Evolutionary conservation across 1,140 invertebrate genomes (phyloP).

Genomic region (Conopomorpha cramerella): DNA sequence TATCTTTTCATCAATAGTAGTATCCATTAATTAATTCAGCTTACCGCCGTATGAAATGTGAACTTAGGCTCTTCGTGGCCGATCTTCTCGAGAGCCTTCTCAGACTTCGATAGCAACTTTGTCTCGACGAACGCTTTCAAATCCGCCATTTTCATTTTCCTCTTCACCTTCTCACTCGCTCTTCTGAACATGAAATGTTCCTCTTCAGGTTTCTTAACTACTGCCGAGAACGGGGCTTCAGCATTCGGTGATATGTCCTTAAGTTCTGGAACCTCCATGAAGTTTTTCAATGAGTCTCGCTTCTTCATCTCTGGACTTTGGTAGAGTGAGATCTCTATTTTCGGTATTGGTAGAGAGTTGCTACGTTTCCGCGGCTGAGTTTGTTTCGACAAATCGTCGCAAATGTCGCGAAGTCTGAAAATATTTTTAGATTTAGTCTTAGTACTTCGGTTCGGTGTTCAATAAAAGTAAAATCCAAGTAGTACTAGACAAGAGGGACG

Average conservation of each 20-base stretch:
- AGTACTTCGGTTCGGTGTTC: too few relatives aligned
- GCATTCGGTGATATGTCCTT: constrained; percentile 64
- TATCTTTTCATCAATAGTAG: too few relatives aligned
- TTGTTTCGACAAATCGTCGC: constrained; percentile 74
- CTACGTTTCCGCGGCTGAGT: constrained; percentile 81
- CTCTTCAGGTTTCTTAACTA: constrained; percentile 58
- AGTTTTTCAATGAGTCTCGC: constrained; percentile 71
- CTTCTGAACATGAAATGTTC: constrained; percentile 64
- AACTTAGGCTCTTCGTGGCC: constrained; percentile 70
- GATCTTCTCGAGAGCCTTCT: constrained; percentile 88
- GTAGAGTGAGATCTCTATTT: constrained; percentile 86
- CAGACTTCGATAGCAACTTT: constrained; percentile 87
- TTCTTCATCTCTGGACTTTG: constrained; percentile 75
- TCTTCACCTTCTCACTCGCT: constrained; percentile 80
- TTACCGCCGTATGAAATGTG: constrained; percentile 52
- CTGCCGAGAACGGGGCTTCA: constrained; percentile 46
- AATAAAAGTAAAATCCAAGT: too few relatives aligned
- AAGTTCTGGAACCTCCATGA: constrained; percentile 74
- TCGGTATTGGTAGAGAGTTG: constrained; percentile 91
- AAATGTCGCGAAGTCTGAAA: constrained; percentile 79
- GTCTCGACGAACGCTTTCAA: constrained; percentile 89
- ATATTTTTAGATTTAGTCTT: too few relatives aligned
- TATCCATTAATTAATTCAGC: too few relatives aligned
- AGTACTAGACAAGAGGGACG: too few relatives aligned
- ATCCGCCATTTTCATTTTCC: constrained; percentile 88